phyloP scores from a whole-genome alignment of 2,797 vertebrate species.

The Labroides dimidiatus region DNA sequence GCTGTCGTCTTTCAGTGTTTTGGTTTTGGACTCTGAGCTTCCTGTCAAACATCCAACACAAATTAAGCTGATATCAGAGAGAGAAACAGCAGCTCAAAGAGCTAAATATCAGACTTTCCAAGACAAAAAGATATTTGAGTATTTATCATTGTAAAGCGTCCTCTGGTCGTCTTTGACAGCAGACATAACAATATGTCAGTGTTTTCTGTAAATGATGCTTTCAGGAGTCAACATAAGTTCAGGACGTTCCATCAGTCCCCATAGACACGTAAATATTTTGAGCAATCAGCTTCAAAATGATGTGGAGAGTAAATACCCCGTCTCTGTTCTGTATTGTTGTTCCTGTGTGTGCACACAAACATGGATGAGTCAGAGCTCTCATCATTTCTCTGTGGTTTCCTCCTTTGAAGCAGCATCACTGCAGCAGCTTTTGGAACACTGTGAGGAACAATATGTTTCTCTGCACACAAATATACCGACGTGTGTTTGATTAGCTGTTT shows the following conservation, averaged over 20 bases:
- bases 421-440: not conserved
- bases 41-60: no score
- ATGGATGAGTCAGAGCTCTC: not conserved
- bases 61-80: no score
- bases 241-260: not conserved
- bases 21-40: no score
- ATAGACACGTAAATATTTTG: not conserved
- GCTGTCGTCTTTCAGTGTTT: no score
- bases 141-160: not conserved
- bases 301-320: not conserved
- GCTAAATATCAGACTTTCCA: no score
- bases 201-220: not conserved
- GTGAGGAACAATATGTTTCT: slow-evolving; percentile 9
- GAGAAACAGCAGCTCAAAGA: no score
- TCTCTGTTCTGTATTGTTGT: not conserved
- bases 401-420: not conserved
- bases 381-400: not conserved
- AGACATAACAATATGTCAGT: not conserved
- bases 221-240: not conserved
- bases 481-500: slow-evolving; percentile 6
- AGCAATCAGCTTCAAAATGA: not conserved
- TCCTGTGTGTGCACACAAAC: not conserved
- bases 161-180: not conserved
- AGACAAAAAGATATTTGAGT: not conserved
- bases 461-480: not conserved